Conservation (phyloP, 2,888 invertebrate species). For the Nipponacmea schrenckii region DNA sequence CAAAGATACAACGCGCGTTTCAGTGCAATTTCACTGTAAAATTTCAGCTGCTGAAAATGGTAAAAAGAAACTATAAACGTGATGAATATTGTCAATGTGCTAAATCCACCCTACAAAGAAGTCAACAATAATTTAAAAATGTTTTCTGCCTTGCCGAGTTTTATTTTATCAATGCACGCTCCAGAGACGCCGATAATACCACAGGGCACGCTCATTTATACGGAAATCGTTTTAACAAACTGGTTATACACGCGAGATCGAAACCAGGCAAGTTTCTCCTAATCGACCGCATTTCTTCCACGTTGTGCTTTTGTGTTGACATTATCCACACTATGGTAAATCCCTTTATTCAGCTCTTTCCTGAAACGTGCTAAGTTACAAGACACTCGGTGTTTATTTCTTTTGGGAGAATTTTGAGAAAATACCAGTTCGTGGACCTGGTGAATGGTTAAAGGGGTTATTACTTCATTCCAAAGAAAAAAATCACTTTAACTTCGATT, state of each 20-base stretch:
- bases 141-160: constrained; percentile 14
- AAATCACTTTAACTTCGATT: too few relatives aligned
- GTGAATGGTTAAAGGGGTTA: too few relatives aligned
- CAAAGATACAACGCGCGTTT: too few relatives aligned
- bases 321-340: background rate
- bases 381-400: background rate
- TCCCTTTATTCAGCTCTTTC: constrained; percentile 1
- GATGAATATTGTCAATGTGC: too few relatives aligned
- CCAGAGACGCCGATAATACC: constrained; percentile 13
- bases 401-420: background rate
- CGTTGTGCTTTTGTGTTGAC: constrained; percentile 6
- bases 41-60: too few relatives aligned
- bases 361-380: background rate
- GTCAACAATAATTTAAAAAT: constrained; percentile 12
- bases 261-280: background rate
- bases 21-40: too few relatives aligned
- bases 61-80: too few relatives aligned
- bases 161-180: constrained; percentile 21
- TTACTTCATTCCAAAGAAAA: too few relatives aligned
- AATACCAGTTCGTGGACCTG: background rate
- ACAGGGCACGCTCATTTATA: constrained; percentile 7
- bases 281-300: constrained; percentile 1
- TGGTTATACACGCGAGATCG: constrained; percentile 5
- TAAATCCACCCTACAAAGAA: background rate
- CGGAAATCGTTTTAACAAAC: constrained; percentile 6